These are phyloP conservation scores for Gari tellinella DNA, from an alignment of 2,888 invertebrate genomes.

Conservation along the genomic window DNA sequence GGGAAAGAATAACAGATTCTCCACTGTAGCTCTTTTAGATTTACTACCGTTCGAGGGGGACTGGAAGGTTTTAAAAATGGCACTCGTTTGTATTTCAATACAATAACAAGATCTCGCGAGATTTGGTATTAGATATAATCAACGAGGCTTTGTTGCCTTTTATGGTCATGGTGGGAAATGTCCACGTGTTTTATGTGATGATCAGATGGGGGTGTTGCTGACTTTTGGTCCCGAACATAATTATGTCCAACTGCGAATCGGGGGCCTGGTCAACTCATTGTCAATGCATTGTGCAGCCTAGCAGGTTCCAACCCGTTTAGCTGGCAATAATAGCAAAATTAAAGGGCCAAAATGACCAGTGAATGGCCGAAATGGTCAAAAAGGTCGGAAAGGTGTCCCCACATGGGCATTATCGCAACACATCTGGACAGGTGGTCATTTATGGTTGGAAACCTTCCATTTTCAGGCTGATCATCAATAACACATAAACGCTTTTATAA, in stretches of 20 bases:
- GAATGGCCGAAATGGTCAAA: conserved; percentile 24
- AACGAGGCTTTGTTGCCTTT: conserved; percentile 3
- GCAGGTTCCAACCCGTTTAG: conserved; percentile 9
- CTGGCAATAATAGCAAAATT: conserved; percentile 41
- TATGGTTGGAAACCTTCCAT: too few relatives aligned
- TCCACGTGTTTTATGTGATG: conserved; percentile 8
- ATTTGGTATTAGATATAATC: conserved; percentile 4
- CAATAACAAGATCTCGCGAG: background rate
- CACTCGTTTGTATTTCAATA: background rate
- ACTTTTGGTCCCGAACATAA: background rate
- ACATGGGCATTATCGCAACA: conserved; percentile 29
- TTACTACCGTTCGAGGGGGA: too few relatives aligned
- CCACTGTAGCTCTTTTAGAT: too few relatives aligned
- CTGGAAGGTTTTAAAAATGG: too few relatives aligned
- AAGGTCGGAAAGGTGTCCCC: conserved; percentile 19
- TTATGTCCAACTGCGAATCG: background rate
- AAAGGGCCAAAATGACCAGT: conserved; percentile 19
- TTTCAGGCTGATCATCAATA: too few relatives aligned
- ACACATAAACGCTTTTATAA: too few relatives aligned
- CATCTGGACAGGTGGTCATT: conserved; percentile 38
- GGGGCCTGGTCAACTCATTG: background rate
- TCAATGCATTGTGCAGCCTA: conserved; percentile 3
- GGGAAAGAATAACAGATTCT: too few relatives aligned
- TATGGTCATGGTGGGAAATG: background rate
- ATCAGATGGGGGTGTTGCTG: background rate